A percentile compares a stretch with the other conserved stretches of the same genome.
phyloP scores from a whole-genome alignment of 2,888 invertebrate genomes.

The Drosophila merina region DNA sequence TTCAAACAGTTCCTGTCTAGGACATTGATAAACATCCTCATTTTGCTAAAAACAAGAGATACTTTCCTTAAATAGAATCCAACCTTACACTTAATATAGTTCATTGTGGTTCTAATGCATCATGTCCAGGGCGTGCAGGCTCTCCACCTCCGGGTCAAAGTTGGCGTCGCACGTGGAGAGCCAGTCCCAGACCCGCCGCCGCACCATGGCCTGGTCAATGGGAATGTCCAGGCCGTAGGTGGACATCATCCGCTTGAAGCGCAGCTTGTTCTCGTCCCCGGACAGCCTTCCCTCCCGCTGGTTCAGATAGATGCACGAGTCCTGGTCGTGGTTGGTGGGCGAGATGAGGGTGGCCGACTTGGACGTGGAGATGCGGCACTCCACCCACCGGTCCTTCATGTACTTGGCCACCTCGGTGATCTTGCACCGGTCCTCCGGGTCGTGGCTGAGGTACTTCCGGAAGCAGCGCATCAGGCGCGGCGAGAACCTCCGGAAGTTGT shows the following conservation, averaged over 20 bases:
- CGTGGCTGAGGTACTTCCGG: slow-evolving; percentile 88
- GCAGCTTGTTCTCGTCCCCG: slow-evolving; percentile 85
- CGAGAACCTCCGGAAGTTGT: slow-evolving; percentile 87
- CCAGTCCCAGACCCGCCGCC: slow-evolving; percentile 88
- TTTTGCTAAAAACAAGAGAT: background rate
- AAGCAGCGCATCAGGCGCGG: slow-evolving; percentile 89
- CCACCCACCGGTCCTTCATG: slow-evolving; percentile 87
- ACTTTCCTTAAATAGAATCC: background rate
- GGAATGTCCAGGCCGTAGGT: slow-evolving; percentile 87
- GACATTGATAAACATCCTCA: slow-evolving; percentile 6
- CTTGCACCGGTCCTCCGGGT: slow-evolving; percentile 87
- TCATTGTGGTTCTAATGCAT: slow-evolving; percentile 51
- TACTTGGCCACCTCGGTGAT: slow-evolving; percentile 87
- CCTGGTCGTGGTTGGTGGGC: slow-evolving; percentile 83
- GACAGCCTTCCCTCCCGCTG: slow-evolving; percentile 85
- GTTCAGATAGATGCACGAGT: slow-evolving; percentile 85
- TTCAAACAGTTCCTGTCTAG: slow-evolving; percentile 23
- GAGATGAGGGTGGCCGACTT: slow-evolving; percentile 84
- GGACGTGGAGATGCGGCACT: slow-evolving; percentile 85
- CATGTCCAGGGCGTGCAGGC: slow-evolving; percentile 76
- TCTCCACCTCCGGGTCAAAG: slow-evolving; percentile 82
- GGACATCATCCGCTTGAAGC: slow-evolving; percentile 85
- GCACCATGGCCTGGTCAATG: slow-evolving; percentile 87
- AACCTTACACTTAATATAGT: background rate
- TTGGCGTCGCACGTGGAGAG: slow-evolving; percentile 86